Evolutionary conservation across 2,888 invertebrate species (phyloP).

Genomic region (Melinaea menophilus): DNA sequence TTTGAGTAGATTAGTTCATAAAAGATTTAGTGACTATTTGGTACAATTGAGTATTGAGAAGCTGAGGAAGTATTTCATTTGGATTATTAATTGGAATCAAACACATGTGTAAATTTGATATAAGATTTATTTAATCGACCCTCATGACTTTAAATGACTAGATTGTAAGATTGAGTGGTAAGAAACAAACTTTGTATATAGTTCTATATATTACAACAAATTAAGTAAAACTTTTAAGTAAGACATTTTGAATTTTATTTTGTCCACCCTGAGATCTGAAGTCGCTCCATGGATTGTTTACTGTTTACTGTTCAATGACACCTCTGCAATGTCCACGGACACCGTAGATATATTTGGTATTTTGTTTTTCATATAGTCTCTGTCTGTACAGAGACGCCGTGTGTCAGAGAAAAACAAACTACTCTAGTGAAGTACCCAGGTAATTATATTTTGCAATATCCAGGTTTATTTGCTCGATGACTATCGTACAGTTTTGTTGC

Average conservation of each 20-base stretch:
- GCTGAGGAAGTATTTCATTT: conserved; percentile 50
- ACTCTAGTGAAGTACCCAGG: neutral
- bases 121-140: conserved; percentile 72
- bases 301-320: conserved; percentile 15
- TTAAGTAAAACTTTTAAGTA: conserved; percentile 77
- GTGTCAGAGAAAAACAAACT: too few relatives aligned
- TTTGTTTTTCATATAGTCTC: neutral
- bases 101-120: conserved; percentile 64
- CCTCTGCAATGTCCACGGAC: conserved; percentile 29
- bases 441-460: neutral
- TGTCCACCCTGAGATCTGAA: conserved; percentile 73
- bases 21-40: conserved; percentile 45
- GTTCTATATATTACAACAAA: conserved; percentile 70
- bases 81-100: conserved; percentile 57
- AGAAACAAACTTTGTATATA: conserved; percentile 70
- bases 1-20: conserved; percentile 33
- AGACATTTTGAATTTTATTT: conserved; percentile 71
- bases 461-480: neutral
- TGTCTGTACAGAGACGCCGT: too few relatives aligned
- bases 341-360: neutral
- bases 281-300: conserved; percentile 34
- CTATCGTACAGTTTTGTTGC: neutral
- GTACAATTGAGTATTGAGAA: conserved; percentile 57
- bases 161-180: conserved; percentile 70
- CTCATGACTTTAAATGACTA: conserved; percentile 72